Base-by-base conservation (phyloP, 37 sponge, comb jelly and placozoan species). In the Cliona cf. orientalis region DNA sequence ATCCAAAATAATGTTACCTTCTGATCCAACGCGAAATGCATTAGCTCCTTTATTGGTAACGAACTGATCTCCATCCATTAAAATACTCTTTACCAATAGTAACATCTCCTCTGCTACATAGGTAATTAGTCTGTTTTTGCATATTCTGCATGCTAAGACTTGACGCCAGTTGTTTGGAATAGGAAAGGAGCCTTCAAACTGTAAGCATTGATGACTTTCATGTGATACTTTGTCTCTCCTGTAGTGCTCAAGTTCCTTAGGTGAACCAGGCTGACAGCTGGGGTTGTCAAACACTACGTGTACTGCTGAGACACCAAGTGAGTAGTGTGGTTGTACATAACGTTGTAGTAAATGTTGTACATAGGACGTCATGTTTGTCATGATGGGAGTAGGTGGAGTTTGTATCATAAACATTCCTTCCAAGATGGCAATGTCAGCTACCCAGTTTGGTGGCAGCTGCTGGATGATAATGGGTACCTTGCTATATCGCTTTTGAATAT, bases 391-490 rank as follows among this genome's bases (percentile, higher is more conserved):
- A 5, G 76, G 76, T 3, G 80, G 2, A 1, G 80, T 79, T 39
- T 79, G 67, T 46, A 79, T 66, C 55, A 79, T 39, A 25, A 79
- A 79, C 80, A 79, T 79, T 0, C 68, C 80, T 26, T 79, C 69
- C 2, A 79, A 22, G 3, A 79, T 79, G 1, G 45, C 80, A 33
- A 53, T 23, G 25, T 76, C 42, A 9, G 77, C 42, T 59, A 31
- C 39, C 77, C 77, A 76, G n/a, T 6, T 2, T 34, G 55, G 34
- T 2, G 80, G 55, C 14, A 35, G 2, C 2, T 26, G 2, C 21
- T 46, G 5, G 1, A 73, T n/a, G 0, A 73, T 5, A 46, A 53
- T 21, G 1, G 57, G 35, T 5, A 28, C 5, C 26, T 73, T 21
- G 26, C 3, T 33, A 28, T 73, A 73, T 21, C 74, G 2, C 29